Evolutionary conservation across 2,797 vertebrate genomes (phyloP).

Genomic region (Danio tinwini): DNA sequence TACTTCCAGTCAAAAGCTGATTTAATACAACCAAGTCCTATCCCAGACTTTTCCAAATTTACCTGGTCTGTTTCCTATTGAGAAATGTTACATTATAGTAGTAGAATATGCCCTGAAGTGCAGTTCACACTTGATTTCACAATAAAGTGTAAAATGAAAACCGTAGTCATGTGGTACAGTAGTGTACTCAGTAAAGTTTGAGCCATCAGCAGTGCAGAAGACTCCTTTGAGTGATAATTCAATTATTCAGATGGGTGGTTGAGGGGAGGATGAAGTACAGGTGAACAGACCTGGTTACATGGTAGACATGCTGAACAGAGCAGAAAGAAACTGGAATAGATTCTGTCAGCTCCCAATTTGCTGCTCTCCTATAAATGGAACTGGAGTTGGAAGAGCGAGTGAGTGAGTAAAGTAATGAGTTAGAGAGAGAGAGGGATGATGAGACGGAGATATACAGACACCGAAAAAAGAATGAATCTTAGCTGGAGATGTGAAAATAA

Average conservation of each 20-base stretch:
- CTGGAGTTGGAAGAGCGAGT: conserved; percentile 26
- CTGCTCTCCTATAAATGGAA: conserved; percentile 43
- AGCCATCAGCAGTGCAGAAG: not conserved
- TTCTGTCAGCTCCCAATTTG: conserved; percentile 54
- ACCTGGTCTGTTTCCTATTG: not conserved
- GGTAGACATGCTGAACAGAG: not conserved
- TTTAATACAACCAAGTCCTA: not conserved
- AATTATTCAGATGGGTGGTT: conserved; percentile 28
- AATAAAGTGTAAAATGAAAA: conserved; percentile 1
- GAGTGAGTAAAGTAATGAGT: conserved; percentile 38
- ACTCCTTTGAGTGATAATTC: conserved; percentile 1
- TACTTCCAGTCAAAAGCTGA: not conserved
- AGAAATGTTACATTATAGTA: not conserved
- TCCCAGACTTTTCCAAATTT: not conserved
- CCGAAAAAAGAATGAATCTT: not conserved
- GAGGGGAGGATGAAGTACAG: conserved; percentile 33
- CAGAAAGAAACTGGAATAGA: conserved; percentile 46
- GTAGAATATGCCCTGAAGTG: not conserved
- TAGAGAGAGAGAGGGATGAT: conserved; percentile 11
- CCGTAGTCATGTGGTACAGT: not conserved
- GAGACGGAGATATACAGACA: conserved; percentile 5
- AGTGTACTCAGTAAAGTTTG: not conserved
- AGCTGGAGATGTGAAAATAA: conserved; percentile 12
- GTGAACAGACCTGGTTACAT: conserved; percentile 33
- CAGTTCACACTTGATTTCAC: not conserved